Evolutionary conservation across 2,888 invertebrate genomes (phyloP), one percentile per base, ranked within the genome.

Genomic region (Netelia fuscicornis): DNA sequence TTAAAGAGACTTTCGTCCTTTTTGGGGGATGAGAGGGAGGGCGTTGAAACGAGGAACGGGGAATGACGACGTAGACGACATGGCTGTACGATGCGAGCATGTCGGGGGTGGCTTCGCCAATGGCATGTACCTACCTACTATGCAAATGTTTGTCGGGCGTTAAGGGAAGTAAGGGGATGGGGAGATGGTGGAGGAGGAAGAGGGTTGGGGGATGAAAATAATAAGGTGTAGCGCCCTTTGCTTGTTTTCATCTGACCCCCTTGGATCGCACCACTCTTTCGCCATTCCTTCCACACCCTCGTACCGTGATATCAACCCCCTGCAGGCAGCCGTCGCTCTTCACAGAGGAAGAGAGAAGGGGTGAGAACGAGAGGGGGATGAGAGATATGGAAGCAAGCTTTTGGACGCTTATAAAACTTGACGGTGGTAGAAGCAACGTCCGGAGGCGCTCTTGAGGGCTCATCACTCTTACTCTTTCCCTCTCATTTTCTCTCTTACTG

Each of bases 61-160:
- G 71, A 56, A 58, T 23, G 54, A 67, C 52, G 78, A 67, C 44
- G 56, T n/a, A n/a, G 60, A 54, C 10, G 79, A 64, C 37, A 37
- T 65, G 70, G 68, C 30, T 64, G 13, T 62, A 62, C 23, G 42
- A 37, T 42, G 54, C 44, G 25, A n/a, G 70, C 42, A 65, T 48
- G 81, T 68, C 74, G 67, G 44, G 25, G 68, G 37, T 37, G 65
- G 81, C 75, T 84, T 86, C 30, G 79, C 81, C 84, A 78, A 68
- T 78, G 65, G 81, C 75, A 20, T 72, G 62, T 67, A 64, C 58
- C 58, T 67, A 74, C 74, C 86, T 76, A 86, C 89, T 90, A 88
- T 88, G 89, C 89, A 90, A 91, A 91, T 89, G 85, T 91, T 91
- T 91, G 89, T 87, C 68, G 81, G 83, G 88, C 86, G 87, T 89